Percentiles rank a stretch among this genome's conserved stretches.
Conservation (phyloP, 1,140 invertebrate species). For the Aphaenogaster floridana region DNA sequence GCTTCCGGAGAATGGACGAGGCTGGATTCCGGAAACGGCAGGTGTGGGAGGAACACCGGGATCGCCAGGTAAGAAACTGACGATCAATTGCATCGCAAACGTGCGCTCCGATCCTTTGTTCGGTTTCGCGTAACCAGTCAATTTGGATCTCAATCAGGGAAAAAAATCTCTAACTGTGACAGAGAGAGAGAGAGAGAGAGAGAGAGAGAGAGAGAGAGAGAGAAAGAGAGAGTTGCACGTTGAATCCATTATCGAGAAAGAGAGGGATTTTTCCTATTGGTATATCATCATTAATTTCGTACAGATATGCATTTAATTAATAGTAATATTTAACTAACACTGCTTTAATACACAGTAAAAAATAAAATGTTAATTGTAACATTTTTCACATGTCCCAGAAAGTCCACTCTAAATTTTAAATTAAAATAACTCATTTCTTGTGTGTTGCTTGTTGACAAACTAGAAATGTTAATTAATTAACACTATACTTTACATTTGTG, state of each 20-base stretch:
- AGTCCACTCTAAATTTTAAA: too few relatives aligned
- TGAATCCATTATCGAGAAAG: background rate
- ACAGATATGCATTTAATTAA: background rate
- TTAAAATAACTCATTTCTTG: too few relatives aligned
- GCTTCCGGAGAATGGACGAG: slow-evolving; percentile 63
- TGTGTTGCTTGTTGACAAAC: too few relatives aligned
- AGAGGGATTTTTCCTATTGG: background rate
- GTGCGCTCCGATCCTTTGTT: background rate
- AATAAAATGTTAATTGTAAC: too few relatives aligned
- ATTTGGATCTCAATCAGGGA: slow-evolving; percentile 3
- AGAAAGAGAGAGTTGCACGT: background rate
- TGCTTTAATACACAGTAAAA: too few relatives aligned
- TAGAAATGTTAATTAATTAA: too few relatives aligned
- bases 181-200: background rate
- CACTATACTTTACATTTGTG: too few relatives aligned
- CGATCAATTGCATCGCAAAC: slow-evolving; percentile 13
- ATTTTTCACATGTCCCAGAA: too few relatives aligned
- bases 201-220: background rate
- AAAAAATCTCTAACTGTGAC: background rate
- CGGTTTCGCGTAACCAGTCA: background rate
- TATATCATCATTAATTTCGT: background rate
- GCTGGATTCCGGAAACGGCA: slow-evolving; percentile 41
- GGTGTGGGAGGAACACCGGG: slow-evolving; percentile 55
- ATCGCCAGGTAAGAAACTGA: slow-evolving; percentile 68
- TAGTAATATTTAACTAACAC: slow-evolving; percentile 2